Evolutionary conservation across 2,113 vertebrate species (phyloP), one percentile per base, ranked within the genome.

Genomic region (Aspiorhynchus laticeps): DNA sequence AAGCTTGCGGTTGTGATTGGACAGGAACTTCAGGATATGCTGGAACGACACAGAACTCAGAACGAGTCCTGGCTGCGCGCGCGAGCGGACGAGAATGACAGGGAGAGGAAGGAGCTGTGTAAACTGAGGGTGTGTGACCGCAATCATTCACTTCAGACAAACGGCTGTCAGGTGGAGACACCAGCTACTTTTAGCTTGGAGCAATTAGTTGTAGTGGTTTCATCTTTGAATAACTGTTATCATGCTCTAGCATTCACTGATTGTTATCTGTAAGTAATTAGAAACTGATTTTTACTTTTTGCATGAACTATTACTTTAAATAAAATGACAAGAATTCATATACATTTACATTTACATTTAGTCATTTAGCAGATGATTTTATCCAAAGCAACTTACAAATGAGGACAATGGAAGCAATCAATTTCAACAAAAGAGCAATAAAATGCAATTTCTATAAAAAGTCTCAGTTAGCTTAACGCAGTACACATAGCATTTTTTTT

Each of bases 1-100:
- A 83, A 74, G 75, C 67, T 78, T 88, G 48, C 41, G 81, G 38
- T 79, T 90, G 48, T 89, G 74, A 83, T 21, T 85, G 84, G 89
- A 82, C 81, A 95, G 93, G 91, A 96, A 86, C 79, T 94, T 10
- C 91, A 94, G 73, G 92, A 94, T 79, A 94, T 96, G 93, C 51
- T 95, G 65, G 92, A 93, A 87, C 94, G 92, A 71, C 93, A 95
- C 90, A 94, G 93, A 74, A 67, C 12, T 41, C 93, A 94, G 92
- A 96, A 95, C 3, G 92, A 95, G 90, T 89, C 90, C 1, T 96
- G 93, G 93, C 90, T 96, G 2, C 92, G 91, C 86, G 92, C 91
- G 4, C 92, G 91, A n/a, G 93, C 89, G 0, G 93, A 95, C 43
- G 93, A 95, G 82, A 97, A 96, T 3, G 90, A 93, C 90, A 91